Evolutionary conservation across 2,888 invertebrate genomes (phyloP), one percentile per base, ranked within the genome.

Genomic region (Dugesia japonica): DNA sequence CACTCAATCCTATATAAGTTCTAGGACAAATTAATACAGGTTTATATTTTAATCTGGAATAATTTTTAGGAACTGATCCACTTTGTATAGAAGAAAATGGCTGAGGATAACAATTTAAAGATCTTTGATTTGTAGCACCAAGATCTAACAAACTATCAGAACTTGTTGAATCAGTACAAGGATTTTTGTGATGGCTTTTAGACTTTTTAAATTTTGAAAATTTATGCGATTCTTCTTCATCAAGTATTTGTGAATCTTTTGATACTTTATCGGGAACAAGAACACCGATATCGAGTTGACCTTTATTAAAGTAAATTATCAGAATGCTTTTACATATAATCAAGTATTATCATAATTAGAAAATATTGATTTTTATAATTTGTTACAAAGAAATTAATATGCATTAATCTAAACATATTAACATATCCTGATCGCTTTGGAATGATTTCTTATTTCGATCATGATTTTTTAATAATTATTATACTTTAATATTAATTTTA

Each of bases 21-120:
- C 56, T 4, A 56, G 56, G 56, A 56, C 56, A 56, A 56, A 56
- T 56, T 56, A 56, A 23, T 9, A n/a, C 9, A n/a, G 56, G 56
- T 56, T 56, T 56, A n/a, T n/a, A 56, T 56, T 56, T 56, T 56
- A 56, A 56, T n/a, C 56, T 56, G n/a, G 56, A 56, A 56, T n/a
- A 56, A n/a, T 56, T 56, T 23, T 56, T 56, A 23, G 4, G 4
- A 56, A 4, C 23, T 4, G 56, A 56, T 4, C 20, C n/a, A n/a
- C 23, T 56, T 56, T 56, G 56, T 20, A 56, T 23, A 1, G n/a
- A 20, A 13, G 56, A n/a, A 56, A 56, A 56, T 7, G n/a, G 23
- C 17, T 56, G 56, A 4, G 56, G 23, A 56, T n/a, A n/a, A n/a
- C 56, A 56, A 9, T 56, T 4, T 13, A 23, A 1, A 20, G n/a